Conservation (phyloP, 2,888 invertebrate species). For the Arenicola marina region DNA sequence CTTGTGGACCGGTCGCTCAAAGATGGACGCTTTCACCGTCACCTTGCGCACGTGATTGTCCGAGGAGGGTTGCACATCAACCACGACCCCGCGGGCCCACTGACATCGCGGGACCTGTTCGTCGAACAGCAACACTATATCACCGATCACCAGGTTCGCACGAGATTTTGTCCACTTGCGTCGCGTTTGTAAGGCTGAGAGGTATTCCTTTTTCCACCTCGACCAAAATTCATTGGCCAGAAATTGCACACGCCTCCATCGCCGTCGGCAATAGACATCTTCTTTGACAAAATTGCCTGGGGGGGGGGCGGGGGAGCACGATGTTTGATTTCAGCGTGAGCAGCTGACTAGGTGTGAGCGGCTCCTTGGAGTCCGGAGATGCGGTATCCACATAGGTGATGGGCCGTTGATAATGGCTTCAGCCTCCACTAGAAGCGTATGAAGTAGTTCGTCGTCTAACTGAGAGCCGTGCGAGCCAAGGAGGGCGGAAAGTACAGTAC, state of each 20-base stretch:
- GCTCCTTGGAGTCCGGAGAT: background rate
- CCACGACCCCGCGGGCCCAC: too few relatives aligned
- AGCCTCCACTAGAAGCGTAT: background rate
- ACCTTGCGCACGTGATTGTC: background rate
- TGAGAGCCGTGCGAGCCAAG: background rate
- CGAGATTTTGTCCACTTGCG: constrained; percentile 23
- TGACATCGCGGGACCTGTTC: too few relatives aligned
- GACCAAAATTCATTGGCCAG: constrained; percentile 36
- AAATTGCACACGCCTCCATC: constrained; percentile 34
- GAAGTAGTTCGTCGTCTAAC: background rate
- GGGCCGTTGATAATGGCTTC: background rate
- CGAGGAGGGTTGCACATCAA: too few relatives aligned
- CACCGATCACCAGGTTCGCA: constrained; percentile 1
- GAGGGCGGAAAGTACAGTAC: background rate
- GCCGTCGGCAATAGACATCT: constrained; percentile 28
- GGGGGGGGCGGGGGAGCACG: constrained; percentile 24
- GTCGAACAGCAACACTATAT: constrained; percentile 5
- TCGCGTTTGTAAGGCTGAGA: constrained; percentile 23
- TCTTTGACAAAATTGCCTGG: constrained; percentile 29
- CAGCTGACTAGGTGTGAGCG: constrained; percentile 25
- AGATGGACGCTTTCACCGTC: background rate
- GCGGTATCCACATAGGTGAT: background rate
- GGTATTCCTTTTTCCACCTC: constrained; percentile 33
- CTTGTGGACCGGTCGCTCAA: background rate
- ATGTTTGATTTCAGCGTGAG: constrained; percentile 18